Conservation (phyloP, 1,140 invertebrate genomes). For the Drosophila mayri region DNA sequence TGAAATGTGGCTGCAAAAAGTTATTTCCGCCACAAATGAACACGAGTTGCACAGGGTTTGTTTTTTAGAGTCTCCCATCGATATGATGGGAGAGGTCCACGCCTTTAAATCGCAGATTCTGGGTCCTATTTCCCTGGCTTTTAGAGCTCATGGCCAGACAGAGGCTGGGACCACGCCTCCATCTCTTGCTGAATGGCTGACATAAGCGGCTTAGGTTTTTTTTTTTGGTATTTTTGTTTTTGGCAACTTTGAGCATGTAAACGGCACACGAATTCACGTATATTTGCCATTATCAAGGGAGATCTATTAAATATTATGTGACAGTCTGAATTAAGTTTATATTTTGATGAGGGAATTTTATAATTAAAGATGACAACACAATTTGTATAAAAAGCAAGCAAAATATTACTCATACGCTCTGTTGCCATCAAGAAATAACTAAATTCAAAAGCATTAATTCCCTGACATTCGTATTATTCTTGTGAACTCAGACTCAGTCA, state of each 20-base stretch:
- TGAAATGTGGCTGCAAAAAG: conserved; percentile 69
- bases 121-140: conserved; percentile 46
- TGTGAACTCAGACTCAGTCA: not conserved
- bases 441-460: not conserved
- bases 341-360: not conserved
- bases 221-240: conserved; percentile 24
- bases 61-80: conserved; percentile 55
- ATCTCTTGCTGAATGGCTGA: not conserved
- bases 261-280: conserved; percentile 39
- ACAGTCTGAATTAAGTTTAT: not conserved
- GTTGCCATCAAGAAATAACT: not conserved
- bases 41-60: conserved; percentile 23
- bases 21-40: conserved; percentile 81
- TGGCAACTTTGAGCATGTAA: conserved; percentile 67
- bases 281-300: conserved; percentile 17
- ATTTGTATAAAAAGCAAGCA: not conserved
- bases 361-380: not conserved
- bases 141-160: conserved; percentile 46
- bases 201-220: conserved; percentile 70
- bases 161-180: conserved; percentile 10
- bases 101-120: not conserved
- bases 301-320: conserved; percentile 45
- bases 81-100: conserved; percentile 33
- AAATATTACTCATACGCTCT: conserved; percentile 7
- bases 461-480: not conserved